These are phyloP conservation scores for Galerucella pusilla DNA, from an alignment of 2,888 invertebrate genomes.

Conservation along the genomic window DNA sequence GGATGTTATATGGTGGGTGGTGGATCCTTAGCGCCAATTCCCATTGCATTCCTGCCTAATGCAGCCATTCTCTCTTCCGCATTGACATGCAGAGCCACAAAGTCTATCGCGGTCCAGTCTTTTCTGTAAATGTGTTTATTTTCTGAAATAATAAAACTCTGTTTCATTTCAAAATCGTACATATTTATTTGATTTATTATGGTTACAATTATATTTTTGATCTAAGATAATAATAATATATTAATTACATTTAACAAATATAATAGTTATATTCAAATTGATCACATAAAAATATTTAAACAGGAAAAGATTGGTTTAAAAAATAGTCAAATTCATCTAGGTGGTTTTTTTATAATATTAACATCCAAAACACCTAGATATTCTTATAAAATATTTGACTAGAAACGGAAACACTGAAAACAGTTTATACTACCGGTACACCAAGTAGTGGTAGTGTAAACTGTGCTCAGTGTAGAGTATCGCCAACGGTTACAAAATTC, in stretches of 20 bases:
- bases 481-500: too few species aligned
- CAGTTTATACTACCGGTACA: not conserved
- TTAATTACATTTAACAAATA: constrained; percentile 23
- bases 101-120: too few species aligned
- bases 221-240: constrained; percentile 8
- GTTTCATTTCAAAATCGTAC: too few species aligned
- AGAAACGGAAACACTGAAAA: not conserved
- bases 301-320: constrained; percentile 13
- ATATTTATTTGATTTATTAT: constrained; percentile 3
- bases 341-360: constrained; percentile 4
- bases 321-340: constrained; percentile 5
- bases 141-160: too few species aligned
- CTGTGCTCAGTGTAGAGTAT: too few species aligned
- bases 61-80: too few species aligned
- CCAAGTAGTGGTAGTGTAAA: too few species aligned
- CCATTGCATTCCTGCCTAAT: too few species aligned
- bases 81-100: too few species aligned
- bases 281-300: constrained; percentile 3
- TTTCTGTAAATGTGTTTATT: too few species aligned
- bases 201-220: constrained; percentile 14
- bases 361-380: constrained; percentile 12
- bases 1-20: too few species aligned
- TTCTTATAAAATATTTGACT: constrained; percentile 20
- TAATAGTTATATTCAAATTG: constrained; percentile 13
- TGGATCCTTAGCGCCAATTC: too few species aligned